Base-by-base conservation (phyloP, 2,797 vertebrate species). In the Fistularia commersonii region DNA sequence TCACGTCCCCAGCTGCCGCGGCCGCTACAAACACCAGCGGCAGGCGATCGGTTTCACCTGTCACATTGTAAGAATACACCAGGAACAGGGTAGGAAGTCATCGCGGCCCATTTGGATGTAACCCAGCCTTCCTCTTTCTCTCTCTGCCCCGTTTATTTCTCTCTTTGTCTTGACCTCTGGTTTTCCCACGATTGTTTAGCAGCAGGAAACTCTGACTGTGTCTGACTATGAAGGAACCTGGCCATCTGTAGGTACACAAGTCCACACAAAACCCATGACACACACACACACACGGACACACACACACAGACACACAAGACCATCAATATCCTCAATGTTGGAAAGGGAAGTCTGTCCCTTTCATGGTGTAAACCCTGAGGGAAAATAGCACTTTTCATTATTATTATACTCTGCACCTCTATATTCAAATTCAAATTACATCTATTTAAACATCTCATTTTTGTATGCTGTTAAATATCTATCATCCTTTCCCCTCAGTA, bases 101-200 rank as follows among this genome's bases (percentile, higher is more conserved):
- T 86, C 54, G 69, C 59, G 3, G 79, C 55, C 91, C 92, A 93
- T 95, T 93, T 94, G 93, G 93, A 93, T 80, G 84, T 72, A 89
- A 84, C 81, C 87, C 89, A 90, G 73, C 86, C 85, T 83, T 77
- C 72, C 49, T 80, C 49, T 58, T 52, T 59, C n/a, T 61, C 44
- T 61, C 63, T 74, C 9, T 36, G 2, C 6, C 35, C 35, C 35
- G 7, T 53, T 69, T 80, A 76, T 89, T 88, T 87, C 63, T 83
- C 62, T 79, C 76, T 81, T 80, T 84, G 79, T 87, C 79, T 74
- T 80, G 80, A 81, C 82, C 85, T 81, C 76, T 83, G 82, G 51
- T 75, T 92, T 97, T 97, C 95, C 93, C 94, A 97, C 93, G 80
- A 98, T 95, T 98, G 95, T 99, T 94, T 86, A 86, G 54, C 35